Conservation (phyloP, 1,140 invertebrate species). For the Psilanteris sp. region DNA sequence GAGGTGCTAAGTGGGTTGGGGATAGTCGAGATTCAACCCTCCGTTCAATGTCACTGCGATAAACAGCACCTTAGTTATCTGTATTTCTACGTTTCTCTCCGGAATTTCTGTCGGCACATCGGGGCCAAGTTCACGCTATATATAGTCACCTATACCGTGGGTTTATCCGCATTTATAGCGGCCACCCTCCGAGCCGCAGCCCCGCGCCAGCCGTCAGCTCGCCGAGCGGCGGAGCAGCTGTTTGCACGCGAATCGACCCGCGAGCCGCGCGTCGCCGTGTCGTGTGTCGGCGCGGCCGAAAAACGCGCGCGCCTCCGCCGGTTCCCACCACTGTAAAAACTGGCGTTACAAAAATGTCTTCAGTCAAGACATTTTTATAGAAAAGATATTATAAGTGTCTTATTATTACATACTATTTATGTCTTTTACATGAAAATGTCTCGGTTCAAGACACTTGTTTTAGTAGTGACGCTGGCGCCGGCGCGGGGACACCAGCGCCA, state of each 20-base stretch:
- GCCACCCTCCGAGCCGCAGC: slow-evolving; percentile 61
- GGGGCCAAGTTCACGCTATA: slow-evolving; percentile 67
- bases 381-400: too few species aligned
- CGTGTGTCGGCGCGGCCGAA: not conserved
- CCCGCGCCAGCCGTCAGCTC: slow-evolving; percentile 46
- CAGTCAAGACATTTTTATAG: too few species aligned
- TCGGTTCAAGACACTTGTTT: too few species aligned
- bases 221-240: slow-evolving; percentile 22
- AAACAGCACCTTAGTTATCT: slow-evolving; percentile 78
- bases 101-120: slow-evolving; percentile 65
- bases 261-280: slow-evolving; percentile 8
- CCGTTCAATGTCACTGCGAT: slow-evolving; percentile 77
- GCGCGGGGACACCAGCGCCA: slow-evolving; percentile 15
- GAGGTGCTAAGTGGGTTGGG: slow-evolving; percentile 15
- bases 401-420: too few species aligned
- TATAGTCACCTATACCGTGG: slow-evolving; percentile 58
- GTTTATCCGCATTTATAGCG: slow-evolving; percentile 60
- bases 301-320: too few species aligned
- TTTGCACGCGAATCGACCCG: slow-evolving; percentile 38
- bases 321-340: too few species aligned
- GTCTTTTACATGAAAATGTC: too few species aligned
- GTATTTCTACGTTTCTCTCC: slow-evolving; percentile 78
- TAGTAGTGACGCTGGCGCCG: slow-evolving; percentile 13
- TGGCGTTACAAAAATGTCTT: too few species aligned
- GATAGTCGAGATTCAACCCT: slow-evolving; percentile 64